Conservation (phyloP, 2,888 invertebrate species). For the Philopedon plagiatum region DNA sequence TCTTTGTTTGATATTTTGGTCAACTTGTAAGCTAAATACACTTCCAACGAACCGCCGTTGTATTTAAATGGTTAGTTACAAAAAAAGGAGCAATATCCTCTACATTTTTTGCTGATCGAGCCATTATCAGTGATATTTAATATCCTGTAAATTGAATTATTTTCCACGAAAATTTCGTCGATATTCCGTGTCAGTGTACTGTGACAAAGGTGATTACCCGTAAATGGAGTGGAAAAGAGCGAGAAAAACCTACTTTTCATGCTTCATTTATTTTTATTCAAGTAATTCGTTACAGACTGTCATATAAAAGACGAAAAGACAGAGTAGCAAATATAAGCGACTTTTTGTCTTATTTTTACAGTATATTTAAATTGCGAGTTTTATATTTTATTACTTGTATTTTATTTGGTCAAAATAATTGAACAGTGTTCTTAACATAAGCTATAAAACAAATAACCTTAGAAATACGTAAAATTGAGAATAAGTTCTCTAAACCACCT, state of each 20-base stretch:
- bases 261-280: slow-evolving; percentile 4
- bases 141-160: slow-evolving; percentile 5
- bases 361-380: too few species aligned
- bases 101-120: not conserved
- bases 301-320: not conserved
- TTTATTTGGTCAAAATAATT: too few species aligned
- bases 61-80: not conserved
- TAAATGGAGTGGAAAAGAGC: slow-evolving; percentile 7
- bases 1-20: too few species aligned
- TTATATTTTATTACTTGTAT: too few species aligned
- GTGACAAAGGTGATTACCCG: slow-evolving; percentile 7
- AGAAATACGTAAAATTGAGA: too few species aligned
- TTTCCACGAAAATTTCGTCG: not conserved
- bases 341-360: not conserved
- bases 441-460: too few species aligned
- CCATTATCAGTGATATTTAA: not conserved
- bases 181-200: slow-evolving; percentile 3
- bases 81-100: not conserved
- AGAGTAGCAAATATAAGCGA: not conserved
- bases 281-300: not conserved
- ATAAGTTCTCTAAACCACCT: too few species aligned
- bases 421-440: too few species aligned
- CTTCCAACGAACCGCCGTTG: too few species aligned
- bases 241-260: slow-evolving; percentile 6
- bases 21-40: too few species aligned